Conservation (phyloP, 2,113 vertebrate genomes). For the Rhinolophus sinicus region DNA sequence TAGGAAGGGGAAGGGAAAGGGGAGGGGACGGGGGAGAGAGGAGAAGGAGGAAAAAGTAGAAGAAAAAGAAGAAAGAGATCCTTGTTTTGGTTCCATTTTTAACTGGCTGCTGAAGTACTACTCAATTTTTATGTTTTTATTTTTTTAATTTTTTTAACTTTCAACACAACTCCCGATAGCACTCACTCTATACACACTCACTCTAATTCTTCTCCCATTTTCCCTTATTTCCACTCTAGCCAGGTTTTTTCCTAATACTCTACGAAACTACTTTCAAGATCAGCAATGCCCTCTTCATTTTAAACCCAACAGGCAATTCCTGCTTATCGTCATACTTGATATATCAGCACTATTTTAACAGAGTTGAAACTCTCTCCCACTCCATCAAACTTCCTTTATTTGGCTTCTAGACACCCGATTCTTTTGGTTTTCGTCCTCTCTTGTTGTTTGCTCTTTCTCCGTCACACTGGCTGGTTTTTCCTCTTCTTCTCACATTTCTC, state of each 20-base stretch:
- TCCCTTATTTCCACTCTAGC: not conserved
- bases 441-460: not conserved
- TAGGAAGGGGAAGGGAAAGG: too few relatives aligned
- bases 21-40: too few relatives aligned
- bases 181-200: not conserved
- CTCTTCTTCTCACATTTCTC: not conserved
- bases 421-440: not conserved
- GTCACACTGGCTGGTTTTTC: not conserved
- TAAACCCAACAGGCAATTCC: not conserved
- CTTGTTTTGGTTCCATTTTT: not conserved
- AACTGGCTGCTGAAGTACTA: not conserved
- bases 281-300: not conserved
- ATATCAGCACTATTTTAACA: not conserved
- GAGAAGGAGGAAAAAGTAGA: too few relatives aligned
- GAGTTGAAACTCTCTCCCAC: not conserved
- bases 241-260: not conserved
- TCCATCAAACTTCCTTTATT: not conserved
- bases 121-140: not conserved
- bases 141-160: too few relatives aligned
- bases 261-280: not conserved
- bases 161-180: not conserved
- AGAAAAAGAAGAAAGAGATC: too few relatives aligned
- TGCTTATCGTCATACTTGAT: not conserved
- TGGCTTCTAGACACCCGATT: not conserved
- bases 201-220: not conserved